A percentile compares a stretch with the other conserved stretches of the same genome.
Conservation (phyloP, 1,140 invertebrate genomes). For the Drosophila nebulosa region DNA sequence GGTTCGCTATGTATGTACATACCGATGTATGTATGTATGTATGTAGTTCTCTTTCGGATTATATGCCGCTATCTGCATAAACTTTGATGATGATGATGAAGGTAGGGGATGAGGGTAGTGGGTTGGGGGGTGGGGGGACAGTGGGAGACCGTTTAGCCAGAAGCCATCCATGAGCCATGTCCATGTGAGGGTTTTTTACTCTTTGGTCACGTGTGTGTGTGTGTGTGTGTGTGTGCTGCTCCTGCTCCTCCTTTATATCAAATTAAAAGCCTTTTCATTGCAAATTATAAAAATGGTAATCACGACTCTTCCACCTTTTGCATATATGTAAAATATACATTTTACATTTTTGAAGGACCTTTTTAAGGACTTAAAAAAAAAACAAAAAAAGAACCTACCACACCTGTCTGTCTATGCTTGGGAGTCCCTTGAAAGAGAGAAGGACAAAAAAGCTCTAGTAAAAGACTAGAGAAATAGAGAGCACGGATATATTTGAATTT, state of each 20-base stretch:
- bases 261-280: slow-evolving; percentile 66
- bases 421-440: too few species aligned
- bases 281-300: slow-evolving; percentile 74
- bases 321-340: not conserved
- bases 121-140: not conserved
- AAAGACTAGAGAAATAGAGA: too few species aligned
- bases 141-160: slow-evolving; percentile 7
- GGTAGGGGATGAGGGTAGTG: too few species aligned
- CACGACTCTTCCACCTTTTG: slow-evolving; percentile 12
- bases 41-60: slow-evolving; percentile 36
- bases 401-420: too few species aligned
- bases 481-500: too few species aligned
- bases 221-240: not conserved
- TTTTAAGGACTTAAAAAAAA: too few species aligned
- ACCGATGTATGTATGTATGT: slow-evolving; percentile 16
- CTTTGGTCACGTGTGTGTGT: not conserved
- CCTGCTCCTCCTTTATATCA: slow-evolving; percentile 31
- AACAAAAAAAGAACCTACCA: too few species aligned
- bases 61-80: slow-evolving; percentile 77
- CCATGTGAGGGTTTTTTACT: slow-evolving; percentile 27
- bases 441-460: too few species aligned
- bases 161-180: slow-evolving; percentile 23
- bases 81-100: too few species aligned
- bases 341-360: too few species aligned
- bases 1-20: slow-evolving; percentile 12